Conservation (phyloP, 2,888 invertebrate genomes). For the Mechanitis mazaeus region DNA sequence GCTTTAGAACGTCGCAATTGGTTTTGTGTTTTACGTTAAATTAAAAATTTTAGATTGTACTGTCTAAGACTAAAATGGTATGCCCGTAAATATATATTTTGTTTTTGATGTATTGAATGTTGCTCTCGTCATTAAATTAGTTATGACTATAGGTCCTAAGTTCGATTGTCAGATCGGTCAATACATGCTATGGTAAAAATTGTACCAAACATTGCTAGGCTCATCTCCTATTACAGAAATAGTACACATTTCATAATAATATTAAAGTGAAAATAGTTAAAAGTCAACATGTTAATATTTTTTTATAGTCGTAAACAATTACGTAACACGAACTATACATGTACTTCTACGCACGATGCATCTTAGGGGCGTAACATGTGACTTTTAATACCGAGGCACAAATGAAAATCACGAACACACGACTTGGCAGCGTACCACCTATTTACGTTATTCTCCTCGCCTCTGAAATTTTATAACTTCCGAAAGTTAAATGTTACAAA, state of each 20-base stretch:
- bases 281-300: too few species aligned
- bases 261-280: too few species aligned
- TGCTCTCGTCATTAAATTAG: too few species aligned
- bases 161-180: not conserved
- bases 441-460: constrained; percentile 53
- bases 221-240: too few species aligned
- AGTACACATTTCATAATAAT: too few species aligned
- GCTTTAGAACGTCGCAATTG: constrained; percentile 60
- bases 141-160: not conserved
- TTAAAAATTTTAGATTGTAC: constrained; percentile 54
- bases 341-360: constrained; percentile 9
- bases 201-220: too few species aligned
- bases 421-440: constrained; percentile 48
- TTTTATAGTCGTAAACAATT: not conserved
- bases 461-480: constrained; percentile 62
- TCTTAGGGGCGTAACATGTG: constrained; percentile 37
- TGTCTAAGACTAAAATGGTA: constrained; percentile 29
- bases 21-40: constrained; percentile 50
- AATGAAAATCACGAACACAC: constrained; percentile 56
- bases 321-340: constrained; percentile 19
- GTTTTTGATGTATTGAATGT: too few species aligned
- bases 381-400: constrained; percentile 59
- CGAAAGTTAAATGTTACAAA: constrained; percentile 48
- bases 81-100: not conserved
- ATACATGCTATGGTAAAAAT: not conserved